Percentiles rank a stretch among this genome's conserved stretches.
These are phyloP conservation scores for Gasterosteus aculeatus DNA, from an alignment of 2,113 vertebrate genomes.

Conservation along the genomic window DNA sequence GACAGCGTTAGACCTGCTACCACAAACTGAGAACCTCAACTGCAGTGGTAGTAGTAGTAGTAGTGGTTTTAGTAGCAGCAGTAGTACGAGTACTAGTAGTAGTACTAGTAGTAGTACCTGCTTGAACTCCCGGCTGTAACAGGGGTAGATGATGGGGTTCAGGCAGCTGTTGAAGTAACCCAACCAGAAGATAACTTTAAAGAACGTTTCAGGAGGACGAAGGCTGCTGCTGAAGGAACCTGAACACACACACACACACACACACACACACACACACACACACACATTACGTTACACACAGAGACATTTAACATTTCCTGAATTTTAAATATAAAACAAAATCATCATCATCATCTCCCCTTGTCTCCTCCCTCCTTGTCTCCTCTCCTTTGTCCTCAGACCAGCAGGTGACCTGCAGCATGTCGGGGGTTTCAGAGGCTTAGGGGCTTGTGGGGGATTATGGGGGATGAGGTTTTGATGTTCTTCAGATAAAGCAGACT, in stretches of 20 bases:
- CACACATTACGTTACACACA: too few relatives aligned
- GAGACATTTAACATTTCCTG: background rate
- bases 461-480: conserved; percentile 46
- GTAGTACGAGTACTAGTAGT: background rate
- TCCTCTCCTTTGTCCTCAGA: background rate
- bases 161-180: conserved; percentile 77
- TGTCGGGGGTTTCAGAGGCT: conserved; percentile 16
- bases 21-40: background rate
- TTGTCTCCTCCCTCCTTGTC: background rate
- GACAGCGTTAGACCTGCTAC: background rate
- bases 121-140: conserved; percentile 74
- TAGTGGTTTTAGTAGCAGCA: background rate
- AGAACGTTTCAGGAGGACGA: conserved; percentile 62
- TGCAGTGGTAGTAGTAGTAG: background rate
- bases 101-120: conserved; percentile 41
- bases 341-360: background rate
- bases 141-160: conserved; percentile 75
- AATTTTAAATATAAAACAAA: too few relatives aligned
- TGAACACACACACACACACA: conserved; percentile 25
- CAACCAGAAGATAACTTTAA: conserved; percentile 72
- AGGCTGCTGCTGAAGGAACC: conserved; percentile 67
- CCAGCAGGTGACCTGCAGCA: conserved; percentile 16
- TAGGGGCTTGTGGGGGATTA: conserved; percentile 19
- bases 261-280: too few relatives aligned
- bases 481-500: conserved; percentile 6